phyloP scores from a whole-genome alignment of 2,797 vertebrate genomes.

The Hyperoplus immaculatus region DNA sequence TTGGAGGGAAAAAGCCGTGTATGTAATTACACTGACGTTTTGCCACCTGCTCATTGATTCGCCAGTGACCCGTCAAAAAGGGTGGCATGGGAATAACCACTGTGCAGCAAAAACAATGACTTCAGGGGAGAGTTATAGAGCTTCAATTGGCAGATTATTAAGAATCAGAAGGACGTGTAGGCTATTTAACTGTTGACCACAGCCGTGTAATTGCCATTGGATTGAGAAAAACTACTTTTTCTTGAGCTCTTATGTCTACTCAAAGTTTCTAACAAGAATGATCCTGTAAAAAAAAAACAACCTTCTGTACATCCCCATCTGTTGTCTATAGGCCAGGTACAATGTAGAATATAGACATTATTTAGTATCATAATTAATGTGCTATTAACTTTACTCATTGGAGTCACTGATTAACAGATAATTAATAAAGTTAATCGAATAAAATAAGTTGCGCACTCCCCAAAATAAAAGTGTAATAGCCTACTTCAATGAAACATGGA shows the following conservation, averaged over 20 bases:
- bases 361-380: not conserved
- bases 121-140: constrained; percentile 69
- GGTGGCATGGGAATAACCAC: constrained; percentile 96
- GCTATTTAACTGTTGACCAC: constrained; percentile 43
- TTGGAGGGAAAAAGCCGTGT: constrained; percentile 83
- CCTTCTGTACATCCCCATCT: not conserved
- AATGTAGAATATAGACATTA: not conserved
- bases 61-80: constrained; percentile 99
- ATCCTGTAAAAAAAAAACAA: not conserved
- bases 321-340: not conserved
- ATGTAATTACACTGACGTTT: constrained; percentile 97
- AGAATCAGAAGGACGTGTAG: constrained; percentile 55
- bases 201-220: constrained; percentile 40
- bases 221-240: constrained; percentile 23
- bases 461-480: not conserved
- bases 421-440: constrained; percentile 4
- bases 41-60: constrained; percentile 98
- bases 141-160: constrained; percentile 66
- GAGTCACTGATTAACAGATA: not conserved
- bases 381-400: not conserved
- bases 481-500: constrained; percentile 1
- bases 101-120: constrained; percentile 77
- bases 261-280: constrained; percentile 4
- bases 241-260: constrained; percentile 10
- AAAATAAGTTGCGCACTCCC: not conserved